Percentiles rank a stretch among this genome's conserved stretches.
Conservation (phyloP, 2,113 vertebrate genomes). For the Aythya baeri region DNA sequence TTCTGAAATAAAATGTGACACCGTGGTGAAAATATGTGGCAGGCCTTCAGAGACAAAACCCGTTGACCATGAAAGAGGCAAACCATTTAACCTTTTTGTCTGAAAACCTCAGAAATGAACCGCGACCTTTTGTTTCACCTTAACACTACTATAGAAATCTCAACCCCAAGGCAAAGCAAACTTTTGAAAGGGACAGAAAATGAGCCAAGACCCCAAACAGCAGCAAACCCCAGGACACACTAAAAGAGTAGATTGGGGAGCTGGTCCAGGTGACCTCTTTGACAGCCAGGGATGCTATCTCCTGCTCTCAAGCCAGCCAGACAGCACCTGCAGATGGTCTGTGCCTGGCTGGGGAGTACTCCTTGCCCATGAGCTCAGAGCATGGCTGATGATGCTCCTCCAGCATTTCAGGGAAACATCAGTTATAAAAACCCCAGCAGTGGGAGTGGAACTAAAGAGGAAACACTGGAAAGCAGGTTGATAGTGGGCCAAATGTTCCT, state of each 20-base stretch:
- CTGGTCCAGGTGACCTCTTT: neutral
- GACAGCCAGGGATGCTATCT: neutral
- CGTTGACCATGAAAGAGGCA: neutral
- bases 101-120: neutral
- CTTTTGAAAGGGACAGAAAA: neutral
- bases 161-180: neutral
- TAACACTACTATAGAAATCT: neutral
- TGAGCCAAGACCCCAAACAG: neutral
- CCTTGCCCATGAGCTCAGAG: neutral
- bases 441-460: neutral
- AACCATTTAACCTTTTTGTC: neutral
- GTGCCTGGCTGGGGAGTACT: neutral
- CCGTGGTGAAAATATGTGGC: neutral
- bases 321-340: rapidly evolving
- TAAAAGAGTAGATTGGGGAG: neutral
- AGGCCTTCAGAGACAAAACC: neutral
- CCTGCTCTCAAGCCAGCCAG: neutral
- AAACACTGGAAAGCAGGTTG: neutral
- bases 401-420: neutral
- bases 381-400: neutral
- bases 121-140: neutral
- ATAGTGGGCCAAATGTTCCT: neutral
- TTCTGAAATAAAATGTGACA: neutral
- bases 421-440: neutral
- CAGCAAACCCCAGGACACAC: neutral